A percentile compares a stretch with the other conserved stretches of the same genome.
These are phyloP conservation scores for Zalophus californianus DNA, from an alignment of 2,797 vertebrate species.

Conservation along the genomic window DNA sequence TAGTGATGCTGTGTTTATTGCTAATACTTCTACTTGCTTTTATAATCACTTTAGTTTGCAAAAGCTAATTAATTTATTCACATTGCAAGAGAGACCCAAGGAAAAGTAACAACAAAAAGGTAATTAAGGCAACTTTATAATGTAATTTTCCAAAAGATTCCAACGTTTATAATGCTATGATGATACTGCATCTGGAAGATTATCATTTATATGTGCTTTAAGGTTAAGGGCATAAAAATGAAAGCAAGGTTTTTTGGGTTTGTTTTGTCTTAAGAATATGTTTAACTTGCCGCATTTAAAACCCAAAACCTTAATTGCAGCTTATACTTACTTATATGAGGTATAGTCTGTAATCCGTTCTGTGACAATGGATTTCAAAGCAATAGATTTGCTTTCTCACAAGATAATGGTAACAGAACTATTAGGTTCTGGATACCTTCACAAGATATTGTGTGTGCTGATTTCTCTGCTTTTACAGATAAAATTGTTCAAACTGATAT, in stretches of 20 bases:
- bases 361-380: background rate
- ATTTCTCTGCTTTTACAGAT: constrained; percentile 32
- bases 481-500: background rate
- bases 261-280: background rate
- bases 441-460: background rate
- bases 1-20: constrained; percentile 42
- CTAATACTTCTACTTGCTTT: constrained; percentile 67
- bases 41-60: constrained; percentile 78
- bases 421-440: background rate
- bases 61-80: constrained; percentile 78
- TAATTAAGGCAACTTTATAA: constrained; percentile 80
- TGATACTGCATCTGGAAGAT: constrained; percentile 54
- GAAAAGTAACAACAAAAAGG: constrained; percentile 64
- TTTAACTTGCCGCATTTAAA: background rate
- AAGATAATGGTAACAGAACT: background rate
- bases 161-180: constrained; percentile 63
- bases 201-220: constrained; percentile 66
- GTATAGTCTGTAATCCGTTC: constrained; percentile 40
- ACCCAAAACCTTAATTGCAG: background rate
- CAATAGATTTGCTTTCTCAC: background rate
- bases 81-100: constrained; percentile 47
- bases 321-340: background rate
- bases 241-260: background rate
- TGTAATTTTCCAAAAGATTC: constrained; percentile 68
- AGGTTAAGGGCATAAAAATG: background rate